Evolutionary conservation across 1,140 invertebrate species (phyloP).

Genomic region (Pseudoatta argentina): DNA sequence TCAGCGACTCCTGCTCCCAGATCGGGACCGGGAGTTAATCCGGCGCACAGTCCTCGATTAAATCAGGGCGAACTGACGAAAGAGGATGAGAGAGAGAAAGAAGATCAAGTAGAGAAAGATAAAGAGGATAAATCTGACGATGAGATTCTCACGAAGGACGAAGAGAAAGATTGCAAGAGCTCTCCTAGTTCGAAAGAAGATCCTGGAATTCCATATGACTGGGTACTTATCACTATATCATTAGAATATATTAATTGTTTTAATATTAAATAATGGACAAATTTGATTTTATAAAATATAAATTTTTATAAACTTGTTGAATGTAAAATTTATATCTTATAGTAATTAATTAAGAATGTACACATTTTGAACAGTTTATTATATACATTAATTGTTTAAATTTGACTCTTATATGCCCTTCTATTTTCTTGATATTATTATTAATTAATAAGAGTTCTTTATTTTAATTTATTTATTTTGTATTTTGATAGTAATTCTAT

Average conservation of each 20-base stretch:
- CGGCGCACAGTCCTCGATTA: constrained; percentile 67
- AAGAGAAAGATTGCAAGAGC: constrained; percentile 86
- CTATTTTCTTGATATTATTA: too few species aligned
- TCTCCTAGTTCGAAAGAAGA: constrained; percentile 88
- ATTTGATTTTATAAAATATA: constrained; percentile 29
- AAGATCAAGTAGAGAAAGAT: constrained; percentile 87
- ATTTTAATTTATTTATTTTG: not conserved
- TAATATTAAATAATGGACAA: not conserved
- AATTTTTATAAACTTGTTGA: not conserved
- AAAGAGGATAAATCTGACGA: constrained; percentile 86
- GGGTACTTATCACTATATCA: constrained; percentile 85
- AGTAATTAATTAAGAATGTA: too few species aligned
- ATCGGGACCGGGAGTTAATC: constrained; percentile 59
- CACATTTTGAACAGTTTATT: too few species aligned
- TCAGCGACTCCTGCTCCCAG: constrained; percentile 58
- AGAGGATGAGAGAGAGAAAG: constrained; percentile 82
- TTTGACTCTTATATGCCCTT: too few species aligned
- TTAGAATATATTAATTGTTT: constrained; percentile 4
- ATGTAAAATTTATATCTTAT: not conserved
- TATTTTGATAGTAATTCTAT: not conserved
- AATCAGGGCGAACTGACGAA: constrained; percentile 80
- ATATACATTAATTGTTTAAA: too few species aligned
- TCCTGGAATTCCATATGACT: constrained; percentile 94
- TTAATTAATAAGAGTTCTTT: not conserved
- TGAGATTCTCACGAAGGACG: constrained; percentile 82